phyloP scores from a whole-genome alignment of 2,888 invertebrate genomes.

The Sclerodermus sp. region DNA sequence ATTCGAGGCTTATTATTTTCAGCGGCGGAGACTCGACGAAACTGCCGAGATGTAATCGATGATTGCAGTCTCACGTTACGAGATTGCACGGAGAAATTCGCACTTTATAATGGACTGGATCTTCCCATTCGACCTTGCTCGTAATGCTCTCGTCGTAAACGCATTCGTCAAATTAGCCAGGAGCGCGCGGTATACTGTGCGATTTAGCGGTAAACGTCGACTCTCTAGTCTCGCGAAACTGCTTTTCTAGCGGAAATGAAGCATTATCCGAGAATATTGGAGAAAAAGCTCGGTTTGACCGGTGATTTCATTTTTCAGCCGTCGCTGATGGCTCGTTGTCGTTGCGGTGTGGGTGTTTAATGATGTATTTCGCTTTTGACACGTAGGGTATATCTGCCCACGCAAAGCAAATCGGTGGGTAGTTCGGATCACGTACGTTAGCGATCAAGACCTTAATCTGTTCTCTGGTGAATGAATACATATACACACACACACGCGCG shows the following conservation, averaged over 20 bases:
- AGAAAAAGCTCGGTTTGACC: no score
- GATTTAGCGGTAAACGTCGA: no score
- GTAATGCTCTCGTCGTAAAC: no score
- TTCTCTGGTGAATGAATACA: constrained; percentile 5
- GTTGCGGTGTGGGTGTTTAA: constrained; percentile 27
- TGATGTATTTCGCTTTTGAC: constrained; percentile 35
- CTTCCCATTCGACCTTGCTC: no score
- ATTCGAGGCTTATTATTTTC: no score
- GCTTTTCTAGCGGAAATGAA: no score
- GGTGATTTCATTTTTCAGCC: no score
- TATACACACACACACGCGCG: constrained; percentile 5
- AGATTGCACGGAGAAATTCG: constrained; percentile 30
- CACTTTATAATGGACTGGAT: constrained; percentile 28
- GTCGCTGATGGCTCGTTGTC: constrained; percentile 18
- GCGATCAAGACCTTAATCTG: constrained; percentile 11
- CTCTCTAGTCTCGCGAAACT: no score
- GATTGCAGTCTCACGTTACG: constrained; percentile 37
- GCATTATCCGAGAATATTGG: no score
- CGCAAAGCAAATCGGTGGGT: constrained; percentile 7
- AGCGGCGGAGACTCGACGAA: no score
- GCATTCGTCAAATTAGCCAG: no score
- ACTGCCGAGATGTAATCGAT: constrained; percentile 4
- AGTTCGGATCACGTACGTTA: neutral
- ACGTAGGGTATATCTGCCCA: constrained; percentile 21
- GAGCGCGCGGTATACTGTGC: no score